These are phyloP conservation scores for Chionoecetes opilio DNA, from an alignment of 1,140 invertebrate genomes.

Conservation along the genomic window DNA sequence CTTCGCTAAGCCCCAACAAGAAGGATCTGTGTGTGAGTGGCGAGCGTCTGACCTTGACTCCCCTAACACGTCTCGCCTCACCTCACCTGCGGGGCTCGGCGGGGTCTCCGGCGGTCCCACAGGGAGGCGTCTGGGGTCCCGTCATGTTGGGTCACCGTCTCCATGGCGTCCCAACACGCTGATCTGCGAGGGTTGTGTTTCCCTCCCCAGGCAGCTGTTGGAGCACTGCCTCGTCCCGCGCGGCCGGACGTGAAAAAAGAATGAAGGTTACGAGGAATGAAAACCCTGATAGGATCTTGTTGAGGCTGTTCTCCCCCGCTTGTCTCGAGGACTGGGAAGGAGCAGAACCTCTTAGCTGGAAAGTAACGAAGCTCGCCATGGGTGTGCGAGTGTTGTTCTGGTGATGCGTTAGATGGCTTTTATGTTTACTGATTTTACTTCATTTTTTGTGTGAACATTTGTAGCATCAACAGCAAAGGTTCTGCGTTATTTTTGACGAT, in stretches of 20 bases:
- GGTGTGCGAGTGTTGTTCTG: not conserved
- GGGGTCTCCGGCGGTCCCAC: not conserved
- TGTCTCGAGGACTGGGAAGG: not conserved
- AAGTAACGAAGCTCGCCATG: not conserved
- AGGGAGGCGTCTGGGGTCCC: conserved; percentile 10
- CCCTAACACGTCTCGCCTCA: not conserved
- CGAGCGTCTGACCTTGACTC: conserved; percentile 1
- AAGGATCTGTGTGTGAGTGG: not conserved
- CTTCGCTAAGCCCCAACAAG: not conserved
- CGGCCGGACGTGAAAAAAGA: conserved; percentile 15
- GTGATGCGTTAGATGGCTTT: not conserved
- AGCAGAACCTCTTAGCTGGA: not conserved
- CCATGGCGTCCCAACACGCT: not conserved
- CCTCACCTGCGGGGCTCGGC: conserved; percentile 10
- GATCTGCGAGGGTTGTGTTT: conserved; percentile 24
- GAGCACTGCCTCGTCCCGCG: not conserved
- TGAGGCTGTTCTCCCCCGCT: conserved; percentile 3
- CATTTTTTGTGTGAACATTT: not conserved
- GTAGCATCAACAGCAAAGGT: not conserved
- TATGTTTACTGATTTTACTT: not conserved
- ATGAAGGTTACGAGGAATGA: conserved; percentile 39
- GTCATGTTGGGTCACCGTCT: conserved; percentile 36
- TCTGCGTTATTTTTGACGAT: not conserved
- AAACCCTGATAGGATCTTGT: conserved; percentile 1
- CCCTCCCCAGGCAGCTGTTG: not conserved